Conservation (phyloP, 2,113 vertebrate genomes). For the Gallinago undulata region DNA sequence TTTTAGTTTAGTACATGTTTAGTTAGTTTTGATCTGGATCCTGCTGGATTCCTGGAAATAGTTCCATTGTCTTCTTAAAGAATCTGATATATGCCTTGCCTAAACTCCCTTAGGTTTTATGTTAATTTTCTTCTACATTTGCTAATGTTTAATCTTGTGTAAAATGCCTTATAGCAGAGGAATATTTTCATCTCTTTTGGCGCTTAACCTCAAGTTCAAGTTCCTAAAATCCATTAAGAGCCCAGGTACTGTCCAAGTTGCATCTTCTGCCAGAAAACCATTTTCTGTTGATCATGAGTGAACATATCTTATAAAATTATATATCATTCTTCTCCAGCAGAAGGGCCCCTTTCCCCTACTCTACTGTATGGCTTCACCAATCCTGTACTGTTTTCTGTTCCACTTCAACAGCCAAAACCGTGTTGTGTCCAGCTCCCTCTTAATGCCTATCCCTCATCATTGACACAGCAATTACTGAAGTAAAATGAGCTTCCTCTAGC, state of each 20-base stretch:
- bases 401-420: neutral
- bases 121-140: neutral
- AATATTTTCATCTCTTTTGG: neutral
- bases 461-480: neutral
- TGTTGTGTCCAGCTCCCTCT: neutral
- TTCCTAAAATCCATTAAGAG: neutral
- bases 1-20: neutral
- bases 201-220: neutral
- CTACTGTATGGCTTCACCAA: neutral
- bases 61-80: neutral
- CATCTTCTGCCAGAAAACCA: neutral
- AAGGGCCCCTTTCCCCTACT: neutral
- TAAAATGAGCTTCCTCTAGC: neutral
- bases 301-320: neutral
- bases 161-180: neutral
- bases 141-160: neutral
- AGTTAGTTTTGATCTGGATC: neutral
- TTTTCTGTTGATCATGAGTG: neutral
- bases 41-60: neutral
- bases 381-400: neutral
- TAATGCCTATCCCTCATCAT: neutral
- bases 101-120: neutral
- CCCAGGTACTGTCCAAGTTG: neutral
- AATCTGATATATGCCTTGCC: neutral
- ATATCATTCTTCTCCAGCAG: neutral